phyloP scores from a whole-genome alignment of 2,888 invertebrate genomes.

The Lysandra coridon region DNA sequence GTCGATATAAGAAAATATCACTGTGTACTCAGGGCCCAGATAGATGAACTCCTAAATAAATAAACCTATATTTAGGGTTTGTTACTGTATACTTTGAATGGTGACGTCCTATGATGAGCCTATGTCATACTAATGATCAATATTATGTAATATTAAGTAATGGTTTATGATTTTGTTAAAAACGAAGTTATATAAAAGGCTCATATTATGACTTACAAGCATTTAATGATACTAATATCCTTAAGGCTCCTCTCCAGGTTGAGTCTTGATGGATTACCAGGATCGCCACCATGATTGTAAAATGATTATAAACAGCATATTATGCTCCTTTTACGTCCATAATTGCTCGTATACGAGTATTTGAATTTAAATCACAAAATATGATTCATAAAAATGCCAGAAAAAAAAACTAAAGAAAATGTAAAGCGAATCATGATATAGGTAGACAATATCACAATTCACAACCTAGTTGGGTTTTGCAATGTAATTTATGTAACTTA shows the following conservation, averaged over 20 bases:
- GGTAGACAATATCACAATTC: background rate
- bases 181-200: too few species aligned
- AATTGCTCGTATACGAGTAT: too few species aligned
- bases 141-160: too few species aligned
- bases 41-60: conserved; percentile 20
- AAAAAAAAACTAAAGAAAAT: background rate
- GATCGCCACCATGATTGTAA: too few species aligned
- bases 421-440: background rate
- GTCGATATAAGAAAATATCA: conserved; percentile 5
- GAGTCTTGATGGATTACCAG: too few species aligned
- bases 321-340: too few species aligned
- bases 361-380: background rate
- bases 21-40: background rate
- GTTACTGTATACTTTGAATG: background rate
- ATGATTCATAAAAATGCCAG: background rate
- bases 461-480: background rate
- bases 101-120: background rate
- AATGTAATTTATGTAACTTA: background rate
- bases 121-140: too few species aligned
- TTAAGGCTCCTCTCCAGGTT: too few species aligned
- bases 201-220: too few species aligned
- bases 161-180: too few species aligned
- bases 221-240: too few species aligned
- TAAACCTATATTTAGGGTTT: background rate
- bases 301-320: too few species aligned